A percentile compares a stretch with the other conserved stretches of the same genome.
Evolutionary conservation across 2,888 invertebrate species (phyloP).

Genomic region (Cryptus viduatorius): DNA sequence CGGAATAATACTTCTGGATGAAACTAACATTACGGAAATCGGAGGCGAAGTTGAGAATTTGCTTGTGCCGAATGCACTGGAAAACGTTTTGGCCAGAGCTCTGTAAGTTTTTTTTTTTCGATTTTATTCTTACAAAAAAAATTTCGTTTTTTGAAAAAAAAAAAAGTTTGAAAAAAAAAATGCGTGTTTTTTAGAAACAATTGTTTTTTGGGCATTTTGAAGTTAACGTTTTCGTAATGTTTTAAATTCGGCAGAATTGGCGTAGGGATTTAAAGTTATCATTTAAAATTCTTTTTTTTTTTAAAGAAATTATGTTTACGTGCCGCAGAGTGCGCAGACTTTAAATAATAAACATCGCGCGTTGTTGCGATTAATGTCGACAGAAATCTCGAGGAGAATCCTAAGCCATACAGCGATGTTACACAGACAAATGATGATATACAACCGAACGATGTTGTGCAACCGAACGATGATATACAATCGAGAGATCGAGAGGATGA

Average conservation of each 20-base stretch:
- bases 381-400: slow-evolving; percentile 86
- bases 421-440: slow-evolving; percentile 69
- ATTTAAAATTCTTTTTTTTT: no score
- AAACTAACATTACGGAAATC: slow-evolving; percentile 87
- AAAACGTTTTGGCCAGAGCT: slow-evolving; percentile 87
- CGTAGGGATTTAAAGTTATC: no score
- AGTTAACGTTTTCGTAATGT: no score
- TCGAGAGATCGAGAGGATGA: slow-evolving; percentile 68
- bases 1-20: slow-evolving; percentile 89
- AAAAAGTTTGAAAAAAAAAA: no score
- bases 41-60: slow-evolving; percentile 91
- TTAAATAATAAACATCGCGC: not conserved
- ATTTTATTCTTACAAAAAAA: not conserved
- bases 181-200: not conserved
- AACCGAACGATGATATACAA: slow-evolving; percentile 71
- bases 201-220: not conserved
- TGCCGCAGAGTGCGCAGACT: no score
- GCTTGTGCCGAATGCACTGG: slow-evolving; percentile 86
- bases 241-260: no score
- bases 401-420: slow-evolving; percentile 83
- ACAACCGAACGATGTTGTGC: slow-evolving; percentile 68
- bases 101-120: slow-evolving; percentile 82
- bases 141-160: not conserved
- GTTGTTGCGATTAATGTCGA: slow-evolving; percentile 37
- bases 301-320: no score